Evolutionary conservation across 2,888 invertebrate genomes (phyloP).

Genomic region (Sussaba pulchella): DNA sequence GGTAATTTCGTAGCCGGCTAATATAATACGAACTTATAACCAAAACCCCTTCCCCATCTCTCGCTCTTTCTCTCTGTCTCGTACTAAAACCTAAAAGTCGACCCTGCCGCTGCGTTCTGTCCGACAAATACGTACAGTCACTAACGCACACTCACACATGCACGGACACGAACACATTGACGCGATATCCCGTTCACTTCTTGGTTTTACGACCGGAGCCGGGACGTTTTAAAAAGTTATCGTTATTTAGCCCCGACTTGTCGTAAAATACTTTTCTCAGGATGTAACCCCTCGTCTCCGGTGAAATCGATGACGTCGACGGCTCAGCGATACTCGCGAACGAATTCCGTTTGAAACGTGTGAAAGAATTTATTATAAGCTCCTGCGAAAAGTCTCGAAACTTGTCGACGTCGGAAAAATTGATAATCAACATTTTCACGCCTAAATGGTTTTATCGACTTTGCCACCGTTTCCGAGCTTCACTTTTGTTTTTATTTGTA

Average conservation of each 20-base stretch:
- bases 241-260: slow-evolving; percentile 81
- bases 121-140: slow-evolving; percentile 50
- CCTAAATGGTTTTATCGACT: no score
- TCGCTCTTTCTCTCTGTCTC: not conserved
- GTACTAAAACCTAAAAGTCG: slow-evolving; percentile 81
- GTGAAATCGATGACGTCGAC: slow-evolving; percentile 55
- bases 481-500: not conserved
- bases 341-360: slow-evolving; percentile 33
- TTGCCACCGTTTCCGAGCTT: no score
- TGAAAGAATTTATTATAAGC: not conserved
- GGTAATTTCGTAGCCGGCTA: slow-evolving; percentile 80
- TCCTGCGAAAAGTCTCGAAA: not conserved
- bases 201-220: slow-evolving; percentile 80
- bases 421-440: not conserved
- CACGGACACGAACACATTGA: slow-evolving; percentile 5
- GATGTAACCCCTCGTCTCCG: slow-evolving; percentile 68
- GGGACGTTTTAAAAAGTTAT: slow-evolving; percentile 82
- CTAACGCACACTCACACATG: not conserved
- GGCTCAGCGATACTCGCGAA: slow-evolving; percentile 33
- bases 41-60: slow-evolving; percentile 72
- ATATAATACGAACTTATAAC: slow-evolving; percentile 84
- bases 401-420: not conserved
- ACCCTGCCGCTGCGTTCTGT: slow-evolving; percentile 67
- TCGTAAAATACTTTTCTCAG: slow-evolving; percentile 79
- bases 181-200: slow-evolving; percentile 60